Evolutionary conservation across 1,140 invertebrate genomes (phyloP), one percentile per base, ranked within the genome.

Genomic region (Drosophila mayri): DNA sequence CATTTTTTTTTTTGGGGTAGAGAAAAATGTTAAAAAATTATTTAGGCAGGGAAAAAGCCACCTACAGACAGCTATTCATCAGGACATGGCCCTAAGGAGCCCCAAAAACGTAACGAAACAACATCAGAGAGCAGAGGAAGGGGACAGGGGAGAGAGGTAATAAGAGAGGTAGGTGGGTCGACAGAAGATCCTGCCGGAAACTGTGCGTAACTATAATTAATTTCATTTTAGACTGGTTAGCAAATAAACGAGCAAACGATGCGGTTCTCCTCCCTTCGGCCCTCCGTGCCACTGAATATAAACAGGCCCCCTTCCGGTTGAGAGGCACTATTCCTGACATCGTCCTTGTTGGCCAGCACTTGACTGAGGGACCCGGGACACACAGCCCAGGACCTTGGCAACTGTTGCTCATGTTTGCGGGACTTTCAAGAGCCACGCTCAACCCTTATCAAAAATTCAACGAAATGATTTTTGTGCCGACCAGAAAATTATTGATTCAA

Each of bases 171-270:
- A 3, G 5, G 6, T 2, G 11, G 43, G 11, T 3, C 8, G 20
- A 44, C 43, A 44, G 43, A 46, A 44, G 43, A 46, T 22, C 20
- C 46, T 28, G 46, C 46, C 63, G 64, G 71, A 82, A 88, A 77
- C 84, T 87, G 85, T 84, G 80, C 84, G 72, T 81, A 88, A 90
- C 84, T 88, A 88, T 88, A 84, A 88, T 88, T 88, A 88, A 88
- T 88, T 90, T 88, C 84, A 88, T 88, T 88, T 88, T 88, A 90
- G 84, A 88, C 84, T 81, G 87, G 85, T 88, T 88, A 84, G 84
- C 84, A 88, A 88, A 90, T 88, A 88, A 88, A 84, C 85, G 84
- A 90, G 84, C 84, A 87, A 87, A 87, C 84, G 84, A 88, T 88
- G 84, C 62, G 85, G 84, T 84, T 71, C 22, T 25, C 4, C 44